Conservation (phyloP, 2,888 invertebrate species). For the Andrena trimmerana region DNA sequence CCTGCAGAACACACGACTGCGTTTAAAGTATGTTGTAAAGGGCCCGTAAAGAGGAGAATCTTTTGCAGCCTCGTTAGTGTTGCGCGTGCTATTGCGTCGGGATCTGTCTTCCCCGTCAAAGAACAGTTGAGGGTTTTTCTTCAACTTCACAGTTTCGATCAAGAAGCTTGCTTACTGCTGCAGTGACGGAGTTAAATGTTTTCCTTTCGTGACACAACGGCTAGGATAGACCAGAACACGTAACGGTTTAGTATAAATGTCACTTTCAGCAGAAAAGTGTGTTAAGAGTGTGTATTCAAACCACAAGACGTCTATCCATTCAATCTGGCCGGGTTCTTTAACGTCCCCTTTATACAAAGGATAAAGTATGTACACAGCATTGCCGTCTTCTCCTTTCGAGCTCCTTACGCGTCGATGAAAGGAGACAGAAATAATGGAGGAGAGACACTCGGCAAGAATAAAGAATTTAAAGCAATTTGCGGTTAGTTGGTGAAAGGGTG, state of each 20-base stretch:
- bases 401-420: slow-evolving; percentile 24
- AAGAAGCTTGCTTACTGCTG: too few species aligned
- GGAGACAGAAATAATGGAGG: slow-evolving; percentile 32
- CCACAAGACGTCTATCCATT: background rate
- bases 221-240: background rate
- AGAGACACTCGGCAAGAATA: slow-evolving; percentile 34
- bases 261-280: background rate
- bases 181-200: too few species aligned
- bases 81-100: too few species aligned
- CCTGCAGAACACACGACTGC: background rate
- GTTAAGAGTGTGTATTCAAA: background rate
- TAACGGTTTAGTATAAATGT: background rate
- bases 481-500: slow-evolving; percentile 26
- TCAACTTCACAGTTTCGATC: too few species aligned
- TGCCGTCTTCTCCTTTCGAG: background rate
- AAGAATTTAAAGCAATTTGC: slow-evolving; percentile 52
- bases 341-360: background rate
- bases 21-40: background rate
- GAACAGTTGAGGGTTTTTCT: too few species aligned
- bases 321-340: background rate
- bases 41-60: background rate
- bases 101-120: too few species aligned
- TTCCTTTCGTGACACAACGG: too few species aligned
- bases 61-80: background rate
- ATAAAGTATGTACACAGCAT: background rate